Percentiles rank a stretch among this genome's conserved stretches.
These are phyloP conservation scores for Galerucella calmariensis DNA, from an alignment of 2,888 invertebrate genomes.

Conservation along the genomic window DNA sequence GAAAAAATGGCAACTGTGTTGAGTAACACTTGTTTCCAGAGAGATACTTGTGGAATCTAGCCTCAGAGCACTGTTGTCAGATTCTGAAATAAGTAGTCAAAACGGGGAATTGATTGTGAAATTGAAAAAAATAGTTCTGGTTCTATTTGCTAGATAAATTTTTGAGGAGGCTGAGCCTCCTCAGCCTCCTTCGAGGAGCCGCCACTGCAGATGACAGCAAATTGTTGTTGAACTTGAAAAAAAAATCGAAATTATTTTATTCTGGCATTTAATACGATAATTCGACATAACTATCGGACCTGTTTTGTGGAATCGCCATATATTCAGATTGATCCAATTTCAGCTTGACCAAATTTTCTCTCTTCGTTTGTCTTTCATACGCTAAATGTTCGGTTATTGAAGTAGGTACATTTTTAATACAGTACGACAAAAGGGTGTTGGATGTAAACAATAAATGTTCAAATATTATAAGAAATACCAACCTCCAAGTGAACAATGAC, in stretches of 20 bases:
- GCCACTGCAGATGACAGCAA: too few species aligned
- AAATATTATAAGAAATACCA: conserved; percentile 72
- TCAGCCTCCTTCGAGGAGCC: too few species aligned
- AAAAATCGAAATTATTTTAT: neutral
- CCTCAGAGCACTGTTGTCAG: too few species aligned
- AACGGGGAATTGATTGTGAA: too few species aligned
- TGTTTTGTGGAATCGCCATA: conserved; percentile 1
- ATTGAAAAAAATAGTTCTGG: too few species aligned
- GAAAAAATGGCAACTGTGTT: too few species aligned
- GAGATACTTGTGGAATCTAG: too few species aligned
- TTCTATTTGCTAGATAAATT: too few species aligned
- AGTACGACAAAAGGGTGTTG: conserved; percentile 70
- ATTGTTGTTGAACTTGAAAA: neutral
- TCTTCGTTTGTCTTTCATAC: conserved; percentile 25
- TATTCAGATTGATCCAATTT: neutral
- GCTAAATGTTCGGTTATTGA: conserved; percentile 24
- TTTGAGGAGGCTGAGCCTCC: too few species aligned
- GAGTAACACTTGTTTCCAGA: too few species aligned
- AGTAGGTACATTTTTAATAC: conserved; percentile 57
- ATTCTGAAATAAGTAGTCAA: too few species aligned
- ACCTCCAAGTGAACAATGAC: conserved; percentile 69
- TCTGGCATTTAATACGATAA: neutral
- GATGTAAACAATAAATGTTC: conserved; percentile 71
- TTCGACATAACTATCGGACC: neutral
- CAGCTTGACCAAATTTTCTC: conserved; percentile 17